A percentile compares a stretch with the other conserved stretches of the same genome.
These are phyloP conservation scores for Ryuthela nishihirai DNA, from an alignment of 2,888 invertebrate genomes.

Conservation along the genomic window DNA sequence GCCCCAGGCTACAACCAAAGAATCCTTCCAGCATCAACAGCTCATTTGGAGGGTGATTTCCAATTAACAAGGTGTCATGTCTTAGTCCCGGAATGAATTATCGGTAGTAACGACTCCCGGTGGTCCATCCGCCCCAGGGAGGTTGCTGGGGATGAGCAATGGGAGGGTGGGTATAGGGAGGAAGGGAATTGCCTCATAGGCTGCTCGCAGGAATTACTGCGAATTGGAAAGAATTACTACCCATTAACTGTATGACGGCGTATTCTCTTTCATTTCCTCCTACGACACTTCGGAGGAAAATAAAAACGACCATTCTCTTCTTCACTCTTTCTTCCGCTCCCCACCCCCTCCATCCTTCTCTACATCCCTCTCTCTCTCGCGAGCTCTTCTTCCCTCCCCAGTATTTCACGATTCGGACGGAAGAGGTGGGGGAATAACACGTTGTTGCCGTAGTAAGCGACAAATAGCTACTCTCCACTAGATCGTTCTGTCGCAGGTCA, in stretches of 20 bases:
- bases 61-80: slow-evolving; percentile 37
- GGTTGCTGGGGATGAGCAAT: neutral
- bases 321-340: no score
- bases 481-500: no score
- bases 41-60: slow-evolving; percentile 35
- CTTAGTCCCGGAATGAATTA: slow-evolving; percentile 31
- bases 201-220: neutral
- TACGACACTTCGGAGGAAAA: neutral
- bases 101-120: slow-evolving; percentile 34
- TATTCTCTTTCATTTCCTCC: neutral
- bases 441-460: no score
- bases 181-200: no score
- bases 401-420: no score
- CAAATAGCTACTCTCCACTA: no score
- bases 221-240: slow-evolving; percentile 34
- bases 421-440: no score
- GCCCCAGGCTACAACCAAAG: no score
- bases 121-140: slow-evolving; percentile 18
- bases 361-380: no score
- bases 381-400: no score
- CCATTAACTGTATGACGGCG: slow-evolving; percentile 12
- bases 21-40: slow-evolving; percentile 25
- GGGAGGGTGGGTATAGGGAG: no score
- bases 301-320: neutral
- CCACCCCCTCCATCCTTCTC: no score